phyloP scores from a whole-genome alignment of 1,140 invertebrate genomes.

The Hyles vespertilio region DNA sequence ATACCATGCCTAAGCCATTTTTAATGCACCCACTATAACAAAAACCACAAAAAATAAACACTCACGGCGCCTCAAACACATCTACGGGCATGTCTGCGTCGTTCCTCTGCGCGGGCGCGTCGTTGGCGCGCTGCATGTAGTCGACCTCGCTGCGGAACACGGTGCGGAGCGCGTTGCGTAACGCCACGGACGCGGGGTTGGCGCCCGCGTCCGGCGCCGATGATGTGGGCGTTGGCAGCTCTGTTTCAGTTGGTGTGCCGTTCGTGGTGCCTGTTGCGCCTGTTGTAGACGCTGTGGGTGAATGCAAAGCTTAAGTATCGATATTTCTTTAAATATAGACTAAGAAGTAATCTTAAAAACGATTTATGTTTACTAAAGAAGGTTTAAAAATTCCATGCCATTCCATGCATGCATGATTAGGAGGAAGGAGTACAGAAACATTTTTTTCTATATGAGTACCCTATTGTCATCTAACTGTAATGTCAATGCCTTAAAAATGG shows the following conservation, averaged over 20 bases:
- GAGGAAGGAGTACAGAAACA: no score
- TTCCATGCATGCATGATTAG: no score
- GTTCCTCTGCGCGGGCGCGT: slow-evolving; percentile 32
- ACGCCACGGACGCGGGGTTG: slow-evolving; percentile 42
- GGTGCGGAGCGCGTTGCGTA: slow-evolving; percentile 47
- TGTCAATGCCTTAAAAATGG: no score
- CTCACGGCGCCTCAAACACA: slow-evolving; percentile 54
- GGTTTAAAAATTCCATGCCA: no score
- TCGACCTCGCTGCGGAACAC: slow-evolving; percentile 45
- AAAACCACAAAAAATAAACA: slow-evolving; percentile 6
- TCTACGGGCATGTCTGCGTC: slow-evolving; percentile 40
- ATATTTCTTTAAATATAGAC: no score
- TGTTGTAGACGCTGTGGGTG: slow-evolving; percentile 26
- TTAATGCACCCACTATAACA: no score
- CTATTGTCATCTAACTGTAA: no score
- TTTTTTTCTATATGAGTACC: no score
- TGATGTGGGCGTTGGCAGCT: slow-evolving; percentile 51
- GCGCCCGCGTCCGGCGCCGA: slow-evolving; percentile 38
- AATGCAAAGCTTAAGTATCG: no score
- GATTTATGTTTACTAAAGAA: no score
- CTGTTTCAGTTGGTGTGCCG: slow-evolving; percentile 59
- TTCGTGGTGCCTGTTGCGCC: slow-evolving; percentile 33
- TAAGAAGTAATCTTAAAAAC: no score
- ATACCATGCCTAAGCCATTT: no score
- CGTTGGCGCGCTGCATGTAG: slow-evolving; percentile 26